These are phyloP conservation scores for Steinernema carpocapsae DNA, from an alignment of 2,888 invertebrate genomes.

Conservation along the genomic window DNA sequence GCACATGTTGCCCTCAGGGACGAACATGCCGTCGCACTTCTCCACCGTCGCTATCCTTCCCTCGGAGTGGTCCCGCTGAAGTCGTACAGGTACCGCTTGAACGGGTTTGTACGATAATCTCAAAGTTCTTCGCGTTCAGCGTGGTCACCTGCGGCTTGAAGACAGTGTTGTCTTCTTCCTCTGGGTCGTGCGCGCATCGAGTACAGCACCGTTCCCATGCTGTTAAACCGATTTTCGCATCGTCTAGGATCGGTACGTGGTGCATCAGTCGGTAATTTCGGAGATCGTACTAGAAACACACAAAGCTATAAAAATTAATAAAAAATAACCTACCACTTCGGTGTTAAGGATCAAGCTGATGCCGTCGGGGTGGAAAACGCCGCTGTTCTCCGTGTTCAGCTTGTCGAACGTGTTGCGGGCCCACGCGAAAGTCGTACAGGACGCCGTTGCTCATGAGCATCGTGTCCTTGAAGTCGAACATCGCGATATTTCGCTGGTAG, in stretches of 20 bases:
- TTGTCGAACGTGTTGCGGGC: slow-evolving; percentile 95
- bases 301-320: not conserved
- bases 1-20: slow-evolving; percentile 75
- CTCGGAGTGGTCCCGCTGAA: slow-evolving; percentile 82
- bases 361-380: slow-evolving; percentile 62
- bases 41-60: slow-evolving; percentile 89
- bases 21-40: slow-evolving; percentile 59
- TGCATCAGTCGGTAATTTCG: slow-evolving; percentile 89
- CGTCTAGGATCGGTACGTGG: slow-evolving; percentile 79
- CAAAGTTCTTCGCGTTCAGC: slow-evolving; percentile 80
- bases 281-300: slow-evolving; percentile 82
- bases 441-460: slow-evolving; percentile 76
- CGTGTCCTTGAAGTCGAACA: slow-evolving; percentile 90
- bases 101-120: not conserved
- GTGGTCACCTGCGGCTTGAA: slow-evolving; percentile 76
- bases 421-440: slow-evolving; percentile 45
- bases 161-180: slow-evolving; percentile 31
- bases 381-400: slow-evolving; percentile 82
- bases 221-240: slow-evolving; percentile 40
- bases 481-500: slow-evolving; percentile 90
- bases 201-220: too few relatives aligned
- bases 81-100: slow-evolving; percentile 81
- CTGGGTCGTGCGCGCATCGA: slow-evolving; percentile 41
- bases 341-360: slow-evolving; percentile 86
- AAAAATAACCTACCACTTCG: slow-evolving; percentile 75